Conservation (phyloP, 2,888 invertebrate genomes). For the Andricus quercusramuli region DNA sequence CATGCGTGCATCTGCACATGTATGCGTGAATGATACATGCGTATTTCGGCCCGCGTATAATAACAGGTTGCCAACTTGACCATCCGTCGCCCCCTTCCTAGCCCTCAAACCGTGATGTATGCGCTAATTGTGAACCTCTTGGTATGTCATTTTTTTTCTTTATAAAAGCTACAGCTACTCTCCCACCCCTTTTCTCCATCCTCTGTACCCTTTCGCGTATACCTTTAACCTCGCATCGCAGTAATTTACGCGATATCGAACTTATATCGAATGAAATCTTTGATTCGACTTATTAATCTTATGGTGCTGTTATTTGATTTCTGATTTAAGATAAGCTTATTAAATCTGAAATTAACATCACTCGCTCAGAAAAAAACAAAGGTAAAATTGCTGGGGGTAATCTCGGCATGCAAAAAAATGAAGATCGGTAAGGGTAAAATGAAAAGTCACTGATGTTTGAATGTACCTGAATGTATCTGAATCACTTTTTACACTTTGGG, state of each 20-base stretch:
- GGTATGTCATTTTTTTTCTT: constrained; percentile 53
- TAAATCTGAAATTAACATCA: not conserved
- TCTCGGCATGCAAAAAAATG: no score
- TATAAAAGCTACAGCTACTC: constrained; percentile 38
- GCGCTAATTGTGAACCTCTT: constrained; percentile 74
- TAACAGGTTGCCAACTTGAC: constrained; percentile 74
- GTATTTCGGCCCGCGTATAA: constrained; percentile 72
- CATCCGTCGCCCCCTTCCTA: constrained; percentile 61
- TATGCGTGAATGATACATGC: constrained; percentile 70
- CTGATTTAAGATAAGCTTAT: constrained; percentile 2
- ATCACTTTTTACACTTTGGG: no score
- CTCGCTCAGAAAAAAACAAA: not conserved
- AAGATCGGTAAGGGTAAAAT: no score
- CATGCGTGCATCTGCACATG: constrained; percentile 44
- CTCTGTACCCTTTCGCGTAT: constrained; percentile 41
- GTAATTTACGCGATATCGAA: constrained; percentile 2
- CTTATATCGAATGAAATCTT: not conserved
- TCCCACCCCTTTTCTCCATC: constrained; percentile 43
- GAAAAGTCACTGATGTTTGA: no score
- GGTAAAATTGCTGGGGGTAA: no score
- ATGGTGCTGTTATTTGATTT: constrained; percentile 3
- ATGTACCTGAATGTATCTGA: no score
- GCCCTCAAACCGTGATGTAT: constrained; percentile 72
- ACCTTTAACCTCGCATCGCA: constrained; percentile 19
- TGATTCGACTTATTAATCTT: not conserved